Percentiles rank a stretch among this genome's conserved stretches.
Evolutionary conservation across 2,113 vertebrate species (phyloP).

Genomic region (Zosterops hypoxanthus): DNA sequence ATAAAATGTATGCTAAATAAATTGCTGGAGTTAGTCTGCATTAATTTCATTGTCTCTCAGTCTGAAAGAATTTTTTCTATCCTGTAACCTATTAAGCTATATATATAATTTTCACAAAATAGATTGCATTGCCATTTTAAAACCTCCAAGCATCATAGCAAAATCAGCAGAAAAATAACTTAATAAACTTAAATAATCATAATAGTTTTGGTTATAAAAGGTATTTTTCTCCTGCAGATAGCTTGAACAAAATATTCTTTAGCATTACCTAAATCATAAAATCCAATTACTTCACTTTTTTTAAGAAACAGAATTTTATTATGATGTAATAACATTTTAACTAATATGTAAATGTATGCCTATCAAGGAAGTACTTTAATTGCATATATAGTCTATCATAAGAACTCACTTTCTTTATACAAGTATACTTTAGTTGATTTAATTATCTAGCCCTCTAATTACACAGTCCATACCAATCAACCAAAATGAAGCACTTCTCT

Average conservation of each 20-base stretch:
- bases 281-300: conserved; percentile 34
- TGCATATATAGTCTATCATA: conserved; percentile 33
- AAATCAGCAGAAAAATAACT: conserved; percentile 50
- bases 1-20: conserved; percentile 19
- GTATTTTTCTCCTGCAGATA: conserved; percentile 31
- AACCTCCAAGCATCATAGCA: background rate
- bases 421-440: conserved; percentile 51
- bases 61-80: background rate
- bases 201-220: conserved; percentile 49
- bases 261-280: conserved; percentile 21
- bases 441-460: conserved; percentile 59
- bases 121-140: conserved; percentile 39
- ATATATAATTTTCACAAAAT: background rate
- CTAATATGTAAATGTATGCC: conserved; percentile 44
- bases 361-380: conserved; percentile 56
- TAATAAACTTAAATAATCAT: conserved; percentile 47
- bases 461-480: conserved; percentile 60
- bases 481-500: conserved; percentile 48
- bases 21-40: background rate
- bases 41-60: conserved; percentile 2
- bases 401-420: conserved; percentile 46
- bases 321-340: conserved; percentile 44
- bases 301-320: background rate
- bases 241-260: background rate
- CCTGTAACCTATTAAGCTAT: background rate